phyloP scores from a whole-genome alignment of 2,797 vertebrate genomes.

The Propithecus perrieri region DNA sequence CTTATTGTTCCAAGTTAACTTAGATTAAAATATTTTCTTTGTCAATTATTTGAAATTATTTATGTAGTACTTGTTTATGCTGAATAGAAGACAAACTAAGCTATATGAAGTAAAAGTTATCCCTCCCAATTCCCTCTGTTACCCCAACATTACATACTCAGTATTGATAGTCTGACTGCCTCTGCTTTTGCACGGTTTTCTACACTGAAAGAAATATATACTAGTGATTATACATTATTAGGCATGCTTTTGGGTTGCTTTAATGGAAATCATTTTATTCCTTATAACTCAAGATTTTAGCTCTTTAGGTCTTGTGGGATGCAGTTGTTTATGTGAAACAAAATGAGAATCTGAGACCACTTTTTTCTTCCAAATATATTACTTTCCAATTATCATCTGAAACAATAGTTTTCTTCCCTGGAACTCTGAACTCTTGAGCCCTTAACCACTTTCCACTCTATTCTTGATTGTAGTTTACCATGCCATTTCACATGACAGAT shows the following conservation, averaged over 20 bases:
- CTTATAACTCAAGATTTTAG: background rate
- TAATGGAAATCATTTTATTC: background rate
- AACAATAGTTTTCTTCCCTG: background rate
- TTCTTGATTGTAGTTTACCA: background rate
- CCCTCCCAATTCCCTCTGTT: background rate
- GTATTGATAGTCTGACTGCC: background rate
- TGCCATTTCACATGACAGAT: background rate
- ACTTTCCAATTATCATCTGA: background rate
- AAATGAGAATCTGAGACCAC: background rate
- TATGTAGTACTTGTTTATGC: background rate
- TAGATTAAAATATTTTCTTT: background rate
- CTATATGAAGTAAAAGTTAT: background rate
- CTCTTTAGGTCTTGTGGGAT: background rate
- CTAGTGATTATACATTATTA: background rate
- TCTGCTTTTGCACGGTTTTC: background rate
- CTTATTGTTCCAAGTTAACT: background rate
- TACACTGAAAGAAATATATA: background rate
- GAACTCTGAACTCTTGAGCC: background rate
- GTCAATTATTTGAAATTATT: background rate
- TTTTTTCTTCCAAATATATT: background rate
- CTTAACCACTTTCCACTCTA: background rate
- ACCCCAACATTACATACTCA: too few relatives aligned
- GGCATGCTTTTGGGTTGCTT: background rate
- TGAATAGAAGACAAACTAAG: background rate
- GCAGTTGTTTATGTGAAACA: background rate